Evolutionary conservation across 2,797 vertebrate species (phyloP), one percentile per base, ranked within the genome.

Genomic region (Halcyon leucocephala): DNA sequence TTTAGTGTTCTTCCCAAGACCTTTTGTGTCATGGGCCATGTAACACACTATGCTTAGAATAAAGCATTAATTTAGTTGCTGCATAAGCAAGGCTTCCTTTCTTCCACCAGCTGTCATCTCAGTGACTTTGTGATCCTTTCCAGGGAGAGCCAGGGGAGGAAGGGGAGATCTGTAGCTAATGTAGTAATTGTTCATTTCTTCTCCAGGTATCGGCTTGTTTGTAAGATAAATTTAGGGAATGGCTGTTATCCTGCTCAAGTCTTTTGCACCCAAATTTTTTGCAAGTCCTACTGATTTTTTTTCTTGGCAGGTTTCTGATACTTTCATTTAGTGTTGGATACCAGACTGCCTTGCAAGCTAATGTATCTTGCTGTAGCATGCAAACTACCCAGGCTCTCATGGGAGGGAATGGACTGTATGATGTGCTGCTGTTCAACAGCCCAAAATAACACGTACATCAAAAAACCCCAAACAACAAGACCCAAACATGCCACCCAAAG

Each of bases 321-420:
- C 10, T 49, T 17, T 31, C 2, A 0, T 76, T 90, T 14, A 37
- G 5, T 58, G 6, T 18, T 71, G 29, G 52, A 10, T 66, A 25
- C 15, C n/a, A n/a, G 9, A 3, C 49, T 71, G 28, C 9, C 10
- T 72, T 17, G 5, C 7, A 8, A 22, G 22, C 12, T 21, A 29
- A 1, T 3, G 3, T 64, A 71, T 46, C 25, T 79, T 89, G 2
- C 26, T 49, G 29, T 37, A 28, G 25, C 19, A 13, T 41, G 9
- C 26, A 31, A 29, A 29, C 35, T 69, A 64, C 7, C 28, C 10
- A 58, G 55, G 18, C 9, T n/a, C 5, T 57, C 0, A 0, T 51
- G 33, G 7, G 12, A 49, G 21, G 13, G 25, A 58, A 28, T 39
- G 14, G 37, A 5, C 4, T 6, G 5, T 80, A 20, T 44, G 4